Evolutionary conservation across 2,888 invertebrate genomes (phyloP), one percentile per base, ranked within the genome.

Genomic region (Hydrotaea diabolus): DNA sequence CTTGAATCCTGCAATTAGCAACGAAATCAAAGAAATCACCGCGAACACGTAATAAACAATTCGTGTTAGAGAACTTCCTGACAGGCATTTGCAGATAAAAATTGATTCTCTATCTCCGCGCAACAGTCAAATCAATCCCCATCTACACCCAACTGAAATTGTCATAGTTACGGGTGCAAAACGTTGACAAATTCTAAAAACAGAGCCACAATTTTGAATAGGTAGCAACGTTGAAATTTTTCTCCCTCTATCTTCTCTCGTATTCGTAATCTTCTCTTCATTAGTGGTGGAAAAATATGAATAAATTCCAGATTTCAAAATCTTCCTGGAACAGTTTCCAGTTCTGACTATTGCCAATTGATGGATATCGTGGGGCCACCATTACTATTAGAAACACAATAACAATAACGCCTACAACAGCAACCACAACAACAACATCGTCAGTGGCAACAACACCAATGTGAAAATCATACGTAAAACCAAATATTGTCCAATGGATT

Each of bases 401-500:
- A 59, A 59, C 59, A 59, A 59, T n/a, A n/a, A n/a, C n/a, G n/a
- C n/a, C n/a, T n/a, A 59, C 59, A 13, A 59, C 15, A 59, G 26
- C 59, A 59, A 59, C 59, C 21, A 57, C 11, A 59, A n/a, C 23
- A 26, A 31, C 31, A 31, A 31, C 7, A 59, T 26, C 26, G 26
- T 15, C 59, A 26, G n/a, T 59, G 26, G 7, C 26, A 59, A 43
- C 43, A 66, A 43, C 17, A 36, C 4, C 39, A 39, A 66, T 66
- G 64, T 66, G 66, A 39, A 66, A 66, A 66, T 43, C 43, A 66
- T 66, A 66, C 43, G 43, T 39, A 43, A 66, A 66, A 39, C 43
- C 43, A 66, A 66, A 66, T 66, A 43, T 66, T 66, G 19, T 43
- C 39, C 43, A 66, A 66, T 66, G 66, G 21, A 66, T 66, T 66